These are phyloP conservation scores for Hypomecis atomaria DNA, from an alignment of 2,888 invertebrate genomes.

Conservation along the genomic window DNA sequence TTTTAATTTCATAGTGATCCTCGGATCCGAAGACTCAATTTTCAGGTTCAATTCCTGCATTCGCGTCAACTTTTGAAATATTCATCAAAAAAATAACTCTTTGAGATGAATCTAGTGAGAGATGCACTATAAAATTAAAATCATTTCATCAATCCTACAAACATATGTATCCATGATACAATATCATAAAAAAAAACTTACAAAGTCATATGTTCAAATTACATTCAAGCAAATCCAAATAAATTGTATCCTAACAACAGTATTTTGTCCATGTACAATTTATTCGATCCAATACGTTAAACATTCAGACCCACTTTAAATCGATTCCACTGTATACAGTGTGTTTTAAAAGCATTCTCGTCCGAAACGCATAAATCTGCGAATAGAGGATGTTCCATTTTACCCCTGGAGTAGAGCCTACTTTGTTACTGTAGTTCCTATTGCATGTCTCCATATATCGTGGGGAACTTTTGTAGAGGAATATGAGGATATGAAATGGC, in stretches of 20 bases:
- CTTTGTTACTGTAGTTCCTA: constrained; percentile 32
- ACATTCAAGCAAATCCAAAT: too few relatives aligned
- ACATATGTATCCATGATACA: too few relatives aligned
- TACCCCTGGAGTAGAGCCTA: constrained; percentile 35
- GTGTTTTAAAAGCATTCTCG: constrained; percentile 37
- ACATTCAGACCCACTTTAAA: constrained; percentile 20
- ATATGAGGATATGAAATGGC: constrained; percentile 1
- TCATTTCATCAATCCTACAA: too few relatives aligned
- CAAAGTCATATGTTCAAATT: too few relatives aligned
- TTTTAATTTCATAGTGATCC: too few relatives aligned
- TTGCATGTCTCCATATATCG: constrained; percentile 28
- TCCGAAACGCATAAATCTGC: constrained; percentile 37
- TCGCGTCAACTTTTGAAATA: too few relatives aligned
- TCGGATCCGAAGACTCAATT: too few relatives aligned
- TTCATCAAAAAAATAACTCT: too few relatives aligned
- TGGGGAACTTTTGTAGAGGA: constrained; percentile 14
- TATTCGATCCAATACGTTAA: constrained; percentile 17
- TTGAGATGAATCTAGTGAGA: too few relatives aligned
- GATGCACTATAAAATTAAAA: too few relatives aligned
- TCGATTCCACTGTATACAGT: constrained; percentile 26
- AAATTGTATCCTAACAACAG: neutral
- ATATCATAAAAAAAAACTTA: too few relatives aligned
- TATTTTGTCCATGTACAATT: neutral
- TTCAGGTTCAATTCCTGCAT: too few relatives aligned
- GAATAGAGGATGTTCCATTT: constrained; percentile 31